Evolutionary conservation across 2,797 vertebrate species (phyloP), one percentile per base, ranked within the genome.

Genomic region (Oophaga sylvatica): DNA sequence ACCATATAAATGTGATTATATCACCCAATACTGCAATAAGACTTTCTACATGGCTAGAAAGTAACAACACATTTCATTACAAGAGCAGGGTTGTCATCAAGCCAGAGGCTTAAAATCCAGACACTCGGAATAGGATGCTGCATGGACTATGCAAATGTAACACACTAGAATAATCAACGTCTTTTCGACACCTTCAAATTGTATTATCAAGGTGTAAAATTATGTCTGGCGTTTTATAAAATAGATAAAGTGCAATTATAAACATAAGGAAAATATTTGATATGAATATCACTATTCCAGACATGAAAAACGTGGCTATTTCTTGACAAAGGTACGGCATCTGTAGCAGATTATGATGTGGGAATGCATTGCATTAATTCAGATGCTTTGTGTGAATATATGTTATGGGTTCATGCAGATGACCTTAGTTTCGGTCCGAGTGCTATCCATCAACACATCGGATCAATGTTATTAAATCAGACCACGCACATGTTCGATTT

Each of bases 1-100:
- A 93, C 85, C 92, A 93, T 63, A 85, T 63, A 93, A 79, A 86
- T 48, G 20, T 9, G 26, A 80, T 78, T 75, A 85, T 56, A 85
- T 81, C 45, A 85, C 41, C 67, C 56, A 73, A 80, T 84, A 22
- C 77, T 88, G n/a, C 53, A 80, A 80, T 71, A 56, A 41, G 35
- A n/a, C 22, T 60, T 80, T 79, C 17, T n/a, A n/a, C 60, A 63
- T 48, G n/a, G 48, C 29, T 80, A 60, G 26, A 70, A 84, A 84
- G 15, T 70, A 41, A 48, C 11, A 79, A 84, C 60, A 79, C 29
- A 59, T 45, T 82, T 59, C 29, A 83, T 59, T 59, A 84, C 82
- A 83, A 70, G 31, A 75, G 41, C 20, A 84, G 63, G 31, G 60
- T 10, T 85, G 83, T 78, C 73, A 53, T 22, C 3, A 53, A 29